Evolutionary conservation across 2,888 invertebrate species (phyloP), one percentile per base, ranked within the genome.

Genomic region (Acleris laterana): DNA sequence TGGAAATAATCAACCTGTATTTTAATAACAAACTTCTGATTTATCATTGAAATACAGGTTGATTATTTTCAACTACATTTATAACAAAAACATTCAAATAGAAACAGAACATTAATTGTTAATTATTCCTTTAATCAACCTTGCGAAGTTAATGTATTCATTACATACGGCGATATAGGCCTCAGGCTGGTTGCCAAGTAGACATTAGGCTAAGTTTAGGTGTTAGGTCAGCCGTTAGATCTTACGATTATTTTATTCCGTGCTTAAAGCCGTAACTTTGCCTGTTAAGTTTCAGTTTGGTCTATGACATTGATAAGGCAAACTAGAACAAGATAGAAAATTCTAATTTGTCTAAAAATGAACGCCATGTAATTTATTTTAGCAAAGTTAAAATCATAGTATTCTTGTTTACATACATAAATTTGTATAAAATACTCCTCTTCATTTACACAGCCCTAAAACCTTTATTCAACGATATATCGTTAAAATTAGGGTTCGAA

Each of bases 131-230:
- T 17, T 46, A 46, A 46, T 46, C 46, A n/a, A 46, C 17, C 13
- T n/a, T 16, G 16, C 46, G 16, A 17, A n/a, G 16, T 46, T n/a
- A 46, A 46, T 46, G 46, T 46, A 46, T 46, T 46, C 44, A 58
- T 46, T 51, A 51, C 22, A 13, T 51, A 13, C 51, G 17, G 51
- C n/a, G 16, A 46, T 46, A 46, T 46, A 7, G 17, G 46, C 46
- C 17, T 38, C 13, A 17, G 46, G 46, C 46, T n/a, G 46, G n/a
- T n/a, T 46, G 46, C 46, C 46, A 46, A 46, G 46, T 46, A 16
- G 46, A 46, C 46, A 46, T 38, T 38, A 38, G 38, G 38, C 38
- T 38, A 46, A 46, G 46, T 46, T 38, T 38, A 38, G 38, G 38
- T 13, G 38, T 38, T 38, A 38, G 38, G 38, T 38, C 13, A 38